Percentiles rank a stretch among this genome's conserved stretches.
These are phyloP conservation scores for Lathamus discolor DNA, from an alignment of 2,113 vertebrate genomes.

Conservation along the genomic window DNA sequence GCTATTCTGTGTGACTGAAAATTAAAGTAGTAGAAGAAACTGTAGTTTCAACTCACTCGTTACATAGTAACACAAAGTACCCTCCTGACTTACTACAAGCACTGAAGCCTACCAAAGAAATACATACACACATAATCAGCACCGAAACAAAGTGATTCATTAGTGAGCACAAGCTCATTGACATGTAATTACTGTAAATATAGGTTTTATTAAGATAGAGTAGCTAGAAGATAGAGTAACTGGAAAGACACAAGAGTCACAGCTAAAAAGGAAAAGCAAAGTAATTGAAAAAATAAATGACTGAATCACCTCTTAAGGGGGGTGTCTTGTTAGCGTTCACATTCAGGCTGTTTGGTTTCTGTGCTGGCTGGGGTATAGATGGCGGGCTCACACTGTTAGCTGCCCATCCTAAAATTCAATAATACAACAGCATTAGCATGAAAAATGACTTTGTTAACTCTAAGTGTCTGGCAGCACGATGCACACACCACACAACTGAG, in stretches of 20 bases:
- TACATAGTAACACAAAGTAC: not conserved
- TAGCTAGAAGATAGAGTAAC: not conserved
- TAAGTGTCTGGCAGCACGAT: not conserved
- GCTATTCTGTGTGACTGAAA: not conserved
- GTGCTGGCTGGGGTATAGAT: slow-evolving; percentile 54
- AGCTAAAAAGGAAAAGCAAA: not conserved
- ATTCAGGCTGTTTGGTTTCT: slow-evolving; percentile 71
- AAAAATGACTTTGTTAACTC: not conserved
- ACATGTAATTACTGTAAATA: not conserved
- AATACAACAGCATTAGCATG: slow-evolving; percentile 27
- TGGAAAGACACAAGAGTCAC: not conserved
- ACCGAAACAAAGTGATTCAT: not conserved
- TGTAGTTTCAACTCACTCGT: not conserved
- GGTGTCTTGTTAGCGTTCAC: slow-evolving; percentile 61
- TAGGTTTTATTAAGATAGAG: not conserved
- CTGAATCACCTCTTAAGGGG: slow-evolving; percentile 74
- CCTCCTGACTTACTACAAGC: not conserved
- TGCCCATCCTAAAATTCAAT: slow-evolving; percentile 79
- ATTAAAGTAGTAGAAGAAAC: not conserved
- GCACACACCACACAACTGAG: not conserved
- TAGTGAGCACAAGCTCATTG: not conserved
- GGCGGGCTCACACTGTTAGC: slow-evolving; percentile 48
- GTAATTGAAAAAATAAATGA: not conserved
- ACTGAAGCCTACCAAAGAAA: not conserved
- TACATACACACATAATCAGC: not conserved